Evolutionary conservation across 2,888 invertebrate species (phyloP).

Genomic region (Rhingia rostrata): DNA sequence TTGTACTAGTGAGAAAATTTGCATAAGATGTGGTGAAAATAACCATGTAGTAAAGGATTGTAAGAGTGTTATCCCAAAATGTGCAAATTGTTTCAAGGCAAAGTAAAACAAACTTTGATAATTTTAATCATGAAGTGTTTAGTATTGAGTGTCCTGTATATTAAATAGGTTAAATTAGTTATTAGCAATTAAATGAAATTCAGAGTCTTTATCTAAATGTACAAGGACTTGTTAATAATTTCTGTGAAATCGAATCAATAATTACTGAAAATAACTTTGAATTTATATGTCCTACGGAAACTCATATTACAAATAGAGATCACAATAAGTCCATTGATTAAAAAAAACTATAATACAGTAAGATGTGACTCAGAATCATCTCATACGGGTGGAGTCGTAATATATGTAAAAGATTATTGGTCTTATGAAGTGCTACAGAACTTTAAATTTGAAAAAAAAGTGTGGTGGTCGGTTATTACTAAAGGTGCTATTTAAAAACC

Average conservation of each 20-base stretch:
- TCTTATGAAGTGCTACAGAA: too few relatives aligned
- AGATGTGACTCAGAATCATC: not conserved
- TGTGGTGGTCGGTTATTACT: too few relatives aligned
- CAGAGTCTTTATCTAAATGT: not conserved
- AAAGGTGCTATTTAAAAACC: too few relatives aligned
- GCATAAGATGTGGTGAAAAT: conserved; percentile 12
- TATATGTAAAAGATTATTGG: too few relatives aligned
- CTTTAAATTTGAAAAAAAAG: too few relatives aligned
- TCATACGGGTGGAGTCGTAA: too few relatives aligned
- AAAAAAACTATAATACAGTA: not conserved
- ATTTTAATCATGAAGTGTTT: too few relatives aligned
- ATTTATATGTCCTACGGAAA: conserved; percentile 16
- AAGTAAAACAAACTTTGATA: not conserved
- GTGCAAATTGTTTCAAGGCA: too few relatives aligned
- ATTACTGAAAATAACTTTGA: conserved; percentile 1
- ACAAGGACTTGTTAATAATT: conserved; percentile 2
- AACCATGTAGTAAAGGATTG: too few relatives aligned
- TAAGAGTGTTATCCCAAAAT: too few relatives aligned
- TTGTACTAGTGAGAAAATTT: not conserved
- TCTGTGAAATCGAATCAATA: conserved; percentile 4
- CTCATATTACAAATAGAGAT: conserved; percentile 4
- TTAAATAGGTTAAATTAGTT: not conserved
- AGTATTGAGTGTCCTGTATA: not conserved
- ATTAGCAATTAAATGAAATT: not conserved
- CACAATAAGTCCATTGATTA: not conserved